These are phyloP conservation scores for Amphiura filiformis DNA, from an alignment of 35 echinoderm and acorn worm genomes.

Conservation along the genomic window DNA sequence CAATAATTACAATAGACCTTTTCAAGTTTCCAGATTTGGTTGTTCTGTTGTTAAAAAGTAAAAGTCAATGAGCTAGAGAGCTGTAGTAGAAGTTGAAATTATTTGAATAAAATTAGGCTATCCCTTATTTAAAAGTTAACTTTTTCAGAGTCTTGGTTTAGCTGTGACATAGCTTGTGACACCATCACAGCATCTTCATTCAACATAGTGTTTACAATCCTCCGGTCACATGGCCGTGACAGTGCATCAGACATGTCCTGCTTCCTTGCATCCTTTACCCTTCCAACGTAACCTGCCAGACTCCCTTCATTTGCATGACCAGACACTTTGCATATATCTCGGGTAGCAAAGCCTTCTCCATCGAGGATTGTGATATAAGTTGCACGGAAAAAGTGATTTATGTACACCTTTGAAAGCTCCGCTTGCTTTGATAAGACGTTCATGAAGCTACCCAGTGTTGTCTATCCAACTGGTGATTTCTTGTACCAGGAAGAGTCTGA, in stretches of 20 bases:
- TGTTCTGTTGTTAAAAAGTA: too few species aligned
- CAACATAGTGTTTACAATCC: not conserved
- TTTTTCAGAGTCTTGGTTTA: too few species aligned
- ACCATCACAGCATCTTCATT: too few species aligned
- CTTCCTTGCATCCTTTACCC: not conserved
- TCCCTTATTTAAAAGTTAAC: not conserved
- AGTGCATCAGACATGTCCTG: slow-evolving; percentile 1
- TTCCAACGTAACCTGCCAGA: not conserved
- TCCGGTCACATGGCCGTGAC: not conserved
- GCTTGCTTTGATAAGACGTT: not conserved
- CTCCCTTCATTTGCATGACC: not conserved
- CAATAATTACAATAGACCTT: too few species aligned
- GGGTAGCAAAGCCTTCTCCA: not conserved
- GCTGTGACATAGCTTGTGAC: too few species aligned
- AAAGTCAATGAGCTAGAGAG: too few species aligned
- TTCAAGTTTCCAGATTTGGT: too few species aligned
- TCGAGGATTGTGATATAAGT: not conserved
- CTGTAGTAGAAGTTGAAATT: too few species aligned
- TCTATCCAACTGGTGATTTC: not conserved
- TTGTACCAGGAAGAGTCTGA: not conserved
- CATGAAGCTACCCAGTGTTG: not conserved
- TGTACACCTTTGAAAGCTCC: not conserved
- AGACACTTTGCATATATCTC: not conserved
- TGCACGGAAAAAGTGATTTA: not conserved
- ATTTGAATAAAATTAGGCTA: slow-evolving; percentile 4